These are phyloP conservation scores for Drosophila sechellia DNA, from an alignment of 1,140 invertebrate species.

Conservation along the genomic window DNA sequence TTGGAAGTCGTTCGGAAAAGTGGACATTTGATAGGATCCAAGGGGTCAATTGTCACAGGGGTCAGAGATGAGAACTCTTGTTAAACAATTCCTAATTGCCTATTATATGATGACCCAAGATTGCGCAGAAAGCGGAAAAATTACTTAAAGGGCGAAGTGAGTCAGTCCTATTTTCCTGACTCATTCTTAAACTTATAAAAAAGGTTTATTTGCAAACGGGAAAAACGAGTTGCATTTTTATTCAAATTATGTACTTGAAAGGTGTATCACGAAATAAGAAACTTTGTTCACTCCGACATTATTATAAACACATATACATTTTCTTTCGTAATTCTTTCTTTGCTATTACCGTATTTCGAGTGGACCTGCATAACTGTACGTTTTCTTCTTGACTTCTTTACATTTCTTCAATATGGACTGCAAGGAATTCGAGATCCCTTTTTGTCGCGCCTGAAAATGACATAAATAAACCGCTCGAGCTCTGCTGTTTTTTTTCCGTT, in stretches of 20 bases:
- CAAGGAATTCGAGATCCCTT: conserved; percentile 46
- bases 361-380: conserved; percentile 19
- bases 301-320: too few species aligned
- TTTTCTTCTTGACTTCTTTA: neutral
- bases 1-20: neutral
- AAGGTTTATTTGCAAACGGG: neutral
- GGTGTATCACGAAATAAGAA: too few species aligned
- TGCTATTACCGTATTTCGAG: neutral
- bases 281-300: too few species aligned
- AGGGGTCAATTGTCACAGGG: conserved; percentile 14
- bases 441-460: conserved; percentile 38
- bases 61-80: conserved; percentile 9
- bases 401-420: conserved; percentile 16
- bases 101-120: conserved; percentile 1
- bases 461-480: conserved; percentile 65
- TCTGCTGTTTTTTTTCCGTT: conserved; percentile 29
- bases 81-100: neutral
- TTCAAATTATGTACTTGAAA: neutral
- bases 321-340: neutral
- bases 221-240: neutral
- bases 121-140: conserved; percentile 6
- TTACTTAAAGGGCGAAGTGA: neutral
- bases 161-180: neutral
- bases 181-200: neutral
- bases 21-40: conserved; percentile 9